Conservation (phyloP, 2,888 invertebrate species). For the Lagria hirta region DNA sequence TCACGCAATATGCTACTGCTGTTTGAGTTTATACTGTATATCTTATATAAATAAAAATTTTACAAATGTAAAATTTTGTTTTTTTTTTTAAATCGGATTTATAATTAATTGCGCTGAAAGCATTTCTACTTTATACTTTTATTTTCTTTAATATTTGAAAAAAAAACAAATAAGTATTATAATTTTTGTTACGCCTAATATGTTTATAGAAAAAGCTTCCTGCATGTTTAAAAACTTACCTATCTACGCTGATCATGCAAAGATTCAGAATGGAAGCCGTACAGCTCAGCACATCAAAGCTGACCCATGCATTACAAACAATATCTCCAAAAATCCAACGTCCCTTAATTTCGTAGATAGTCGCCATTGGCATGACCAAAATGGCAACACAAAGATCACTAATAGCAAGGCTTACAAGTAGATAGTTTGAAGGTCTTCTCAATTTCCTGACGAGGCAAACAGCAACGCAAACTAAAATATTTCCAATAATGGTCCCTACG, state of each 20-base stretch:
- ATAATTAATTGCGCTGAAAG: no score
- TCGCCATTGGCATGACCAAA: constrained; percentile 96
- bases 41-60: no score
- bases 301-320: constrained; percentile 95
- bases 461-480: constrained; percentile 92
- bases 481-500: constrained; percentile 80
- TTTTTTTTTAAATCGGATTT: no score
- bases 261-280: constrained; percentile 98
- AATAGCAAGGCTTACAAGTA: constrained; percentile 92
- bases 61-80: no score
- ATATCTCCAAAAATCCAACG: constrained; percentile 91
- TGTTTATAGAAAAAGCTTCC: no score
- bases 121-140: no score
- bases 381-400: constrained; percentile 95
- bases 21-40: no score
- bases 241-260: constrained; percentile 97
- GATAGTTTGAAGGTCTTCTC: constrained; percentile 85
- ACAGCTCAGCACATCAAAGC: constrained; percentile 95
- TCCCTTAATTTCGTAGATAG: constrained; percentile 89
- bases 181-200: no score
- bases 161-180: no score
- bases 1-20: no score
- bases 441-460: constrained; percentile 92
- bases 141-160: no score
- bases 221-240: no score